These are phyloP conservation scores for Pristiophorus japonicus DNA, from an alignment of 2,113 vertebrate genomes.

Conservation along the genomic window DNA sequence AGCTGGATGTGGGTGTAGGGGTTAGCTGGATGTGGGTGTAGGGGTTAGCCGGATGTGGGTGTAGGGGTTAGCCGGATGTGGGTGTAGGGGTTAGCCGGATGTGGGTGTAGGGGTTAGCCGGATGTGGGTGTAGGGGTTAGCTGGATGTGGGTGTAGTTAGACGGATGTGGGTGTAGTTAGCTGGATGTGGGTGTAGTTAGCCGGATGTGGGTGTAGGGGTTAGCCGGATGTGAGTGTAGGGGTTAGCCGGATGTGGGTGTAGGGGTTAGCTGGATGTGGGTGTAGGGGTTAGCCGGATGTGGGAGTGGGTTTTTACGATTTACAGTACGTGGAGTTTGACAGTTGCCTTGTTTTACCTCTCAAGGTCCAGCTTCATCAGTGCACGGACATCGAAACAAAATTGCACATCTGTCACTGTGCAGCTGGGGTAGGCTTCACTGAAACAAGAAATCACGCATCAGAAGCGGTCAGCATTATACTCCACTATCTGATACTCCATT, in stretches of 20 bases:
- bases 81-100: background rate
- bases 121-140: background rate
- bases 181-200: background rate
- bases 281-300: background rate
- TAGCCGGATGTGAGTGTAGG: background rate
- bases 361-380: constrained; percentile 79
- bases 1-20: too few species aligned
- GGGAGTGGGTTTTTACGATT: background rate
- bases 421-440: constrained; percentile 93
- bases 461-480: background rate
- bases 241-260: background rate
- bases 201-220: background rate
- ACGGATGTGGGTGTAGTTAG: background rate
- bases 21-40: background rate
- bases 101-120: background rate
- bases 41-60: background rate
- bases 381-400: constrained; percentile 84
- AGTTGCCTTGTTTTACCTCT: constrained; percentile 62
- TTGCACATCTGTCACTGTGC: constrained; percentile 80
- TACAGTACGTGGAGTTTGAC: background rate
- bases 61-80: background rate
- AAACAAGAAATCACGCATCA: constrained; percentile 39
- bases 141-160: background rate
- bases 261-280: too few species aligned
- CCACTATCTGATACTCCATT: background rate